Base-by-base conservation (phyloP, 2,797 vertebrate genomes). In the Sylvilagus floridanus region DNA sequence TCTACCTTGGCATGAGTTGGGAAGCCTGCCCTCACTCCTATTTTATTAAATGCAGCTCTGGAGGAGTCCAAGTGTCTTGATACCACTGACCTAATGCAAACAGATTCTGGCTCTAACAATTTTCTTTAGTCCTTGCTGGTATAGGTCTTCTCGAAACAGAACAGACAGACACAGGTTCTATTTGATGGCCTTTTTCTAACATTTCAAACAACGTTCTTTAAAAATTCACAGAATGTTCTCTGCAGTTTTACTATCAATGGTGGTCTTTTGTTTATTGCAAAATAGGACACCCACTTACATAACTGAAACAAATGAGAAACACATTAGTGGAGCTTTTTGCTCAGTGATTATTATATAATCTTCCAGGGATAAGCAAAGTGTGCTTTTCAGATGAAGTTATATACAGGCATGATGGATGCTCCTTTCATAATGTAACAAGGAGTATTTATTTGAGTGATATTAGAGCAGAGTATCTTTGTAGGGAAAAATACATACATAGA, bases 271-370 rank as follows among this genome's bases (percentile, higher is more conserved):
- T 78, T 94, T 82, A 66, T 72, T 87, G 62, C 32, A 93, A 95
- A 96, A 78, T 13, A 90, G 82, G 66, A 96, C 11, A 35, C 52
- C 63, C 37, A 83, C 68, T 97, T 88, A 88, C 6, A 69, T 72
- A 90, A 83, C 26, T 78, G 84, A 92, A 90, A 90, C 47, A 91
- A 88, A 84, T 77, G 84, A 86, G 88, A 89, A 87, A 26, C 30
- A 65, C 22, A 77, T 77, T 90, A 77, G 17, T 88, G 47, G 37
- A 94, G 76, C 68, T 81, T 90, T 96, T 94, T 66, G 17, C 84
- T 84, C 84, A 66, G 1, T 30, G 32, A 5, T 68, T 14, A 2
- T 69, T 60, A 90, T 37, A 63, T 50, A 93, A 88, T 35, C 6
- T 62, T 92, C 88, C 28, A 62, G 32, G 47, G 32, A 57, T 69